Base-by-base conservation (phyloP, 2,113 vertebrate species). In the Myotis davidii region DNA sequence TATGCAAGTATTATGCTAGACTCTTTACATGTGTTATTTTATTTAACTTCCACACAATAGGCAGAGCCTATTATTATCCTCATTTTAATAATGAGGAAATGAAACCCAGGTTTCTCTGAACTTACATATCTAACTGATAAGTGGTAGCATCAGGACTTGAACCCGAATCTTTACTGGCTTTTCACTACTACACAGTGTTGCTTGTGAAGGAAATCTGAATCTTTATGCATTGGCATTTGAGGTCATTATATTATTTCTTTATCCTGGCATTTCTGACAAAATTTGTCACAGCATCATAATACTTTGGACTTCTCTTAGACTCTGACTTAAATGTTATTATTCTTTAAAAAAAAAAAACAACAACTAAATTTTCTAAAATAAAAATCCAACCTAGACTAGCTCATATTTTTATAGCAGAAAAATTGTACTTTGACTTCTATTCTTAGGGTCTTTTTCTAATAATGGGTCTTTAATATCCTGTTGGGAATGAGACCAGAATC, bases 401-500 rank as follows among this genome's bases (percentile, higher is more conserved):
- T 83, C 20, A 52, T 64, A 70, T 88, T 90, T 93, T 93, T 79
- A 91, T 76, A 89, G 18, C 70, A 70, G 17, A 93, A 93, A 81
- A 90, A 79, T 81, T 92, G 27, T 69, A 69, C 27, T 45, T 90
- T 92, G 64, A 84, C 45, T 94, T 90, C 84, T 96, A 45, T 39
- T 61, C 65, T 82, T 94, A 93, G 9, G 54, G 61, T 78, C 93
- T 93, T 93, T 91, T 74, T 85, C 70, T 88, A 42, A 37, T 94
- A 70, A 73, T 94, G 84, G 84, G 29, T 45, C 89, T 84, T 87
- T 18, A 83, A 34, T 95, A 76, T 95, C 85, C 95, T 85, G 29
- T 85, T 94, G 23, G 18, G 25, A 82, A 76, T 7, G 27, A 92
- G 59, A 84, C 21, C 39, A 64, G n/a, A 78, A 14, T 87, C 59